Percentiles rank a stretch among this genome's conserved stretches.
Conservation (phyloP, 2,797 vertebrate genomes). For the Salarias fasciatus region DNA sequence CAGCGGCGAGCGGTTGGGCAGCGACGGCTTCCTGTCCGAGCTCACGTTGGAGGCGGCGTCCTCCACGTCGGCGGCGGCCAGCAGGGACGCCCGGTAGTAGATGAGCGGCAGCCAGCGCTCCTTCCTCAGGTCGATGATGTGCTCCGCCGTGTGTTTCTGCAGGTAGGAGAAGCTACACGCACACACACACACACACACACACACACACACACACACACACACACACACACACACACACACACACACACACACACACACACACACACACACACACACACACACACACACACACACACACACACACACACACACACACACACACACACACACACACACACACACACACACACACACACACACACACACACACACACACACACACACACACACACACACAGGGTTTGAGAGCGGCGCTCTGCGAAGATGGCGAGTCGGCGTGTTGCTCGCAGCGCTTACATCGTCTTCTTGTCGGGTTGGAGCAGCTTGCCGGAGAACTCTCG, state of each 20-base stretch:
- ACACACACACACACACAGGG: background rate
- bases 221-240: no score
- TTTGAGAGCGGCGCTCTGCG: no score
- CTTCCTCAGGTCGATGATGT: constrained; percentile 79
- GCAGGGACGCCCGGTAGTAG: constrained; percentile 87
- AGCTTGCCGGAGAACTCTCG: constrained; percentile 92
- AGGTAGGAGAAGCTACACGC: constrained; percentile 84
- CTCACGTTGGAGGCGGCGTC: constrained; percentile 82
- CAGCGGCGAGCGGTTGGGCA: constrained; percentile 42
- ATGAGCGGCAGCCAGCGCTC: constrained; percentile 87
- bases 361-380: constrained; percentile 19
- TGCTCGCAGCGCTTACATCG: constrained; percentile 83
- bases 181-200: constrained; percentile 14
- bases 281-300: background rate
- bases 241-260: constrained; percentile 6
- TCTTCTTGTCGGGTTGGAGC: constrained; percentile 90
- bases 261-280: constrained; percentile 17
- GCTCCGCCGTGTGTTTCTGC: constrained; percentile 84
- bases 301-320: constrained; percentile 4
- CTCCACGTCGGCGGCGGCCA: constrained; percentile 84
- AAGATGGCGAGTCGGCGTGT: background rate
- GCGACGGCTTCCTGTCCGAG: constrained; percentile 76
- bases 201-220: no score
- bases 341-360: constrained; percentile 4
- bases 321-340: constrained; percentile 22